phyloP scores from a whole-genome alignment of 2,797 vertebrate genomes.

The Numenius phaeopus region DNA sequence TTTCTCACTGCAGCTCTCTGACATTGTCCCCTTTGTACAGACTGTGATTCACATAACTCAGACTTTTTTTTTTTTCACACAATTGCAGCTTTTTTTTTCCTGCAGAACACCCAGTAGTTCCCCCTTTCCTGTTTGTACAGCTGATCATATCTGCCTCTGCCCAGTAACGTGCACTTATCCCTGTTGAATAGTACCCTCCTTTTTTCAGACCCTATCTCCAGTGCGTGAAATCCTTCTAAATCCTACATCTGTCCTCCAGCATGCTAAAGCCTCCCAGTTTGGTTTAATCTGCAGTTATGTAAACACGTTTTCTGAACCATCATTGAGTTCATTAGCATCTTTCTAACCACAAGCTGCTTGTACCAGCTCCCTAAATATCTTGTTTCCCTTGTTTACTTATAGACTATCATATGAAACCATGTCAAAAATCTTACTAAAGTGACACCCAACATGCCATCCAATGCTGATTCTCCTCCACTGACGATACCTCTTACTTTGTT shows the following conservation, averaged over 20 bases:
- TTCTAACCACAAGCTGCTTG: not conserved
- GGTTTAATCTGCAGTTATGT: not conserved
- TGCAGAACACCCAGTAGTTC: not conserved
- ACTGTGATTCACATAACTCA: not conserved
- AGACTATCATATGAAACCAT: not conserved
- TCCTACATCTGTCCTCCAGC: not conserved
- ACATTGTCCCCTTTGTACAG: not conserved
- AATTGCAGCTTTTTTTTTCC: not conserved
- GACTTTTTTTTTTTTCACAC: not conserved
- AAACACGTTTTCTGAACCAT: not conserved
- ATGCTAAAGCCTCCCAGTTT: not conserved
- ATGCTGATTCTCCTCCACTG: not conserved
- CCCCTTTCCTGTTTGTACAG: not conserved
- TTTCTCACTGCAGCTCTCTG: not conserved
- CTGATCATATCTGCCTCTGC: not conserved
- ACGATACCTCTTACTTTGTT: not conserved
- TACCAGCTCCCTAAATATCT: not conserved
- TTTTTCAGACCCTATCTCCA: not conserved
- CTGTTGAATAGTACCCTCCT: not conserved
- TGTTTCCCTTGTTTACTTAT: not conserved
- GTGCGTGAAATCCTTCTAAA: not conserved
- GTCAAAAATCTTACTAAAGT: not conserved
- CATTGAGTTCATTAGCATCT: not conserved
- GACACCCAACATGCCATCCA: not conserved
- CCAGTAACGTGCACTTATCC: not conserved